Base-by-base conservation (phyloP, 2,888 invertebrate species). In the Eupithecia inturbata region DNA sequence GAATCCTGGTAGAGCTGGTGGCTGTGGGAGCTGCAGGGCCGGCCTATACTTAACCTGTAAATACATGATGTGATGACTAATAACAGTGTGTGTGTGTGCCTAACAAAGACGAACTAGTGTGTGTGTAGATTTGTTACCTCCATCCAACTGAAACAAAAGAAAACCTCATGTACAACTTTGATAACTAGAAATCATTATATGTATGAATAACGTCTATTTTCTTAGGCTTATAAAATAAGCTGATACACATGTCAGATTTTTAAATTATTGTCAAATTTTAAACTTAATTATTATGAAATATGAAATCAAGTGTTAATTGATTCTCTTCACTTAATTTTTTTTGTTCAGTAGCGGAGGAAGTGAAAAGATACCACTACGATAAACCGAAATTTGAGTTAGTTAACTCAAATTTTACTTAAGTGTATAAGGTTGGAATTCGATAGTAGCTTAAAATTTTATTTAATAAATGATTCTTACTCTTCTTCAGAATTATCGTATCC, bases 21-120 rank as follows among this genome's bases (percentile, higher is more conserved):
- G 72, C 33, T 64, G 68, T 22, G 70, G 71, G 2, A 77, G 0
- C 1, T 45, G 72, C 5, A 74, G 14, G 69, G 53, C 53, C n/a
- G 71, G 68, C 26, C 64, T 6, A 68, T 33, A 72, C 3, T 28
- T 10, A 1, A 79, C 69, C 71, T 79, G 79, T 53, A 82, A 76
- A 57, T 57, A 57, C 22, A 57, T 57, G 0, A 57, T 26, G 0
- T 57, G 0, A 57, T 26, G 0, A 26, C 26, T 57, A 57, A 57
- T 57, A 68, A 72, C 66, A 60, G 72, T 72, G 82, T 83, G 83
- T 71, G 71, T 72, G 82, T 83, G 83, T 68, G 81, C 83, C 79
- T 73, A 81, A 82, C 83, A 86, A 86, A 87, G 87, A 87, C 86
- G 86, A 88, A 87, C 85, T 83, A 83, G 78, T 70, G 75, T 63